Percentiles rank a stretch among this genome's conserved stretches.
Evolutionary conservation across 2,797 vertebrate species (phyloP).

Genomic region (Tokudaia tokunoshimensis): DNA sequence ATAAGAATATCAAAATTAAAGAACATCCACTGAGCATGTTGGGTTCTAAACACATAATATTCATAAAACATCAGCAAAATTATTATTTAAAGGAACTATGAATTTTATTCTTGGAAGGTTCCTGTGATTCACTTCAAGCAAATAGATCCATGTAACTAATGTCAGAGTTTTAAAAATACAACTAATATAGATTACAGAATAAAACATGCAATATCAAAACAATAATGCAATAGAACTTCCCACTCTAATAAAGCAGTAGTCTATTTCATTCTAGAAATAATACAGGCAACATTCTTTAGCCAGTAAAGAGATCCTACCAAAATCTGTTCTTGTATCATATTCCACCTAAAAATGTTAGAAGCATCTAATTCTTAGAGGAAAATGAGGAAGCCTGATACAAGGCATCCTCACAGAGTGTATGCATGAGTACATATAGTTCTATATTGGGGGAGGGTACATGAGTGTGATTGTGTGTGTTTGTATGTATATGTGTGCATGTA

Average conservation of each 20-base stretch:
- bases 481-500: background rate
- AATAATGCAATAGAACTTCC: background rate
- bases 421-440: too few species aligned
- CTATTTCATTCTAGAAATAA: background rate
- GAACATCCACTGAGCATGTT: background rate
- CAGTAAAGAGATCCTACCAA: background rate
- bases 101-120: background rate
- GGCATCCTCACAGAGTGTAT: background rate
- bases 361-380: background rate
- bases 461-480: background rate
- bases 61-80: background rate
- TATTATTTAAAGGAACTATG: background rate
- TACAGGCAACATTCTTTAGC: background rate
- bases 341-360: background rate
- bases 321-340: background rate
- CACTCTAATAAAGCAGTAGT: background rate
- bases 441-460: too few species aligned
- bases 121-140: background rate
- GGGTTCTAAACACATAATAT: background rate
- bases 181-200: background rate
- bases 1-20: constrained; percentile 30
- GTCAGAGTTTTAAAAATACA: background rate
- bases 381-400: background rate
- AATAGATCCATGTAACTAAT: constrained; percentile 13
- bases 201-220: background rate